Base-by-base conservation (phyloP, 2,888 invertebrate species). In the Stictocephala bisonia region DNA sequence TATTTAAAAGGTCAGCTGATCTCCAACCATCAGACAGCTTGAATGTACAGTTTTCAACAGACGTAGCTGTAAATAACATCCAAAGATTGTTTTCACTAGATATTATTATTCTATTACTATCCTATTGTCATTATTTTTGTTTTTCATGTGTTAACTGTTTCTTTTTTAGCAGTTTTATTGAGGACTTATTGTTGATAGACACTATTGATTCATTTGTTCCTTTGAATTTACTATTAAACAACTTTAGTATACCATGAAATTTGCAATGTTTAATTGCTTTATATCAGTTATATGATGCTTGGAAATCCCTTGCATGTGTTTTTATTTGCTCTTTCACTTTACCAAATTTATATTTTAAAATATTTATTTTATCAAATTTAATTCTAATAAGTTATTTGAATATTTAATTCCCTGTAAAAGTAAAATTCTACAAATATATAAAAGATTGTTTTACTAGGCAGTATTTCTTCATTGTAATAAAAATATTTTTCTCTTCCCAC, bases 401-500 rank as follows among this genome's bases (percentile, higher is more conserved):
- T 22, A n/a, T 60, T 22, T 60, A 22, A 60, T 35, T 60, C 60
- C 60, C 31, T 60, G 20, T 9, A 35, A 35, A 60, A 31, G 18
- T 15, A 60, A 60, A 56, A 60, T n/a, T 40, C 22, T 27, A 64
- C 60, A 71, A 60, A 71, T 71, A 60, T 71, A 66, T 51, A 72
- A 40, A 69, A 73, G 15, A 41, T 53, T 73, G 73, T 64, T 73
- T 73, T 66, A 69, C 64, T 70, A 73, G 66, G 31, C 53, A n/a
- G 64, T 53, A 71, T 72, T 72, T 66, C 66, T 66, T 72, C 72
- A 53, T 72, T 72, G 72, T 72, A 72, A 72, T 35, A 71, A 70
- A 26, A 72, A 72, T 72, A 73, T 73, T 70, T 73, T 73, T 73
- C 73, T 73, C 73, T 70, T 73, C 64, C 69, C 69, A 64, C 64